These are phyloP conservation scores for Colletes collaris DNA, from an alignment of 2,888 invertebrate genomes.

Conservation along the genomic window DNA sequence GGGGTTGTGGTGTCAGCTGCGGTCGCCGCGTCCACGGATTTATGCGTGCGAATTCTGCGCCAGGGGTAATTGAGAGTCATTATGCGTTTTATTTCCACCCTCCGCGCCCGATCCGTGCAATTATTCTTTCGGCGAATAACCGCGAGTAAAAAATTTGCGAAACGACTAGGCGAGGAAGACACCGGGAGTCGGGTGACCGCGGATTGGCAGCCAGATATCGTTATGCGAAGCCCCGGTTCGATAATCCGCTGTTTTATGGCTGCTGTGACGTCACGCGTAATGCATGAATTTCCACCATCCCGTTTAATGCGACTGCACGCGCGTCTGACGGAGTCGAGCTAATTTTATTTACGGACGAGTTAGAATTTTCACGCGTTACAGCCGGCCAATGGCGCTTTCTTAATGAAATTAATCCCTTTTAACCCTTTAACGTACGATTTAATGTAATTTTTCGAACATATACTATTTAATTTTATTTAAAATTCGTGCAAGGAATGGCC, in stretches of 20 bases:
- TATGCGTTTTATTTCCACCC: conserved; percentile 1
- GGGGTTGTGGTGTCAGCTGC: conserved; percentile 13
- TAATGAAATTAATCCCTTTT: too few relatives aligned
- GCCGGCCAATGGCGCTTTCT: too few relatives aligned
- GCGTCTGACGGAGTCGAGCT: too few relatives aligned
- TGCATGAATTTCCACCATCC: conserved; percentile 68
- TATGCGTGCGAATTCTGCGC: conserved; percentile 19
- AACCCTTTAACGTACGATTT: too few relatives aligned
- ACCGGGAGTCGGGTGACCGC: conserved; percentile 43
- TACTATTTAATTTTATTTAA: too few relatives aligned
- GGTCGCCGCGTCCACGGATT: conserved; percentile 12
- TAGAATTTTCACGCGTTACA: too few relatives aligned
- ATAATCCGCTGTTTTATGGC: conserved; percentile 81
- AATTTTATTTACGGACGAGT: too few relatives aligned
- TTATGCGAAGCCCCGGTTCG: conserved; percentile 80
- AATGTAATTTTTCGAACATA: too few relatives aligned
- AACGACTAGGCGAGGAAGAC: background rate
- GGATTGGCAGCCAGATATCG: conserved; percentile 80
- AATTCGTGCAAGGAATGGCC: too few relatives aligned
- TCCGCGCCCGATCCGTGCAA: too few relatives aligned
- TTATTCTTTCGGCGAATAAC: background rate
- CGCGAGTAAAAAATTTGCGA: too few relatives aligned
- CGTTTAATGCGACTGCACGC: background rate
- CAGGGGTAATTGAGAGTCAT: conserved; percentile 22
- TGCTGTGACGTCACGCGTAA: conserved; percentile 75